Base-by-base conservation (phyloP, 92 coral and sea anemone genomes). In the Palythoa grandis region DNA sequence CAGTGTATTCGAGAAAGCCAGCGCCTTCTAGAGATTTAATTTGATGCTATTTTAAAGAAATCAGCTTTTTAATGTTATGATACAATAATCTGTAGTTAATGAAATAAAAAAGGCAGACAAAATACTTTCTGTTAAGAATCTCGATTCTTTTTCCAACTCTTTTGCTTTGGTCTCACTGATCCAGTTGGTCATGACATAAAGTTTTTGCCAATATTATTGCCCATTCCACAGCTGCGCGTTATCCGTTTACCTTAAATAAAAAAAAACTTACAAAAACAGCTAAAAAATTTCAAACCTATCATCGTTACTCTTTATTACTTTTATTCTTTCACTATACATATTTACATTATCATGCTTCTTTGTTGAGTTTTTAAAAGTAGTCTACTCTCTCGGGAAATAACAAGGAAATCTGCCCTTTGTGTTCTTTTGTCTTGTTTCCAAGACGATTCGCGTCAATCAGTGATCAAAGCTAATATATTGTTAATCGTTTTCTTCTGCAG, bases 341-440 rank as follows among this genome's bases (percentile, higher is more conserved):
- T 11, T 43, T 80, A 35, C 24, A 43, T 63, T 80, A 66, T 40
- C 16, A 48, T 65, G 53, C 25, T 48, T 22, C 61, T 39, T 80
- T 80, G 60, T 65, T 52, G 66, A 11, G 12, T 19, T 8, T 57
- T 78, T 11, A 50, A 35, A 13, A 8, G 11, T 2, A 19, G 69
- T 75, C 15, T 80, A 47, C 73, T 80, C 85, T 80, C 85, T 48
- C 57, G 85, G 85, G 85, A 66, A 47, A 65, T 22, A 15, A n/a
- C 68, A 22, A 22, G 15, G 73, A 80, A 80, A 47, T 50, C 60
- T 43, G 65, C 16, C 16, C 22, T 65, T 52, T 65, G 74, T 80
- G 7, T 15, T 43, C 74, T 67, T 43, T 80, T 80, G 85, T 48
- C 29, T 77, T 77, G 50, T 23, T 20, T 57, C 83, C 66, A 54